phyloP scores from a whole-genome alignment of 2,888 invertebrate genomes.

The Acanthacorydalis orientalis region DNA sequence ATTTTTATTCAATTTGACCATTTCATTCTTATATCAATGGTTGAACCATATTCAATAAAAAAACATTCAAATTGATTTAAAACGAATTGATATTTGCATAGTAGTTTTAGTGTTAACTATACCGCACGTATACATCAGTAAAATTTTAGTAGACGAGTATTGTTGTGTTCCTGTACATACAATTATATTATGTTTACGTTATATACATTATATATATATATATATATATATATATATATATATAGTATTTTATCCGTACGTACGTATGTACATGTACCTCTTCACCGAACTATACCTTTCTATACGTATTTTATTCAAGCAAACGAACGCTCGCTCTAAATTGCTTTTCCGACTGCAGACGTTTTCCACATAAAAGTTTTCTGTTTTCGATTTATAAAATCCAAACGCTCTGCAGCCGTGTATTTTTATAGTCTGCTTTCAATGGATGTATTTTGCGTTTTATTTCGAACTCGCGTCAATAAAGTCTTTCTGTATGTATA shows the following conservation, averaged over 20 bases:
- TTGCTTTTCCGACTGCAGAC: constrained; percentile 2
- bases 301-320: too few relatives aligned
- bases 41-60: too few relatives aligned
- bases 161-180: too few relatives aligned
- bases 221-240: background rate
- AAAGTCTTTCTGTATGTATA: background rate
- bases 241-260: background rate
- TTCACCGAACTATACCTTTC: background rate
- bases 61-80: too few relatives aligned
- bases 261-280: background rate
- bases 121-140: too few relatives aligned
- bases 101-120: too few relatives aligned
- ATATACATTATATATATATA: background rate
- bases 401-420: constrained; percentile 1
- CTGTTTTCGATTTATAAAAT: constrained; percentile 6
- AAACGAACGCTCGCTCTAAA: background rate
- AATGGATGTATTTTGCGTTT: background rate
- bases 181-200: background rate
- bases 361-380: constrained; percentile 4
- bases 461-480: background rate
- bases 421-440: background rate
- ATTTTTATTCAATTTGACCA: too few relatives aligned
- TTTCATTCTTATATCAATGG: too few relatives aligned
- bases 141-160: too few relatives aligned
- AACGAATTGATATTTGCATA: too few relatives aligned